Evolutionary conservation across 1,140 invertebrate species (phyloP).

Genomic region (Aradophagus sp.): DNA sequence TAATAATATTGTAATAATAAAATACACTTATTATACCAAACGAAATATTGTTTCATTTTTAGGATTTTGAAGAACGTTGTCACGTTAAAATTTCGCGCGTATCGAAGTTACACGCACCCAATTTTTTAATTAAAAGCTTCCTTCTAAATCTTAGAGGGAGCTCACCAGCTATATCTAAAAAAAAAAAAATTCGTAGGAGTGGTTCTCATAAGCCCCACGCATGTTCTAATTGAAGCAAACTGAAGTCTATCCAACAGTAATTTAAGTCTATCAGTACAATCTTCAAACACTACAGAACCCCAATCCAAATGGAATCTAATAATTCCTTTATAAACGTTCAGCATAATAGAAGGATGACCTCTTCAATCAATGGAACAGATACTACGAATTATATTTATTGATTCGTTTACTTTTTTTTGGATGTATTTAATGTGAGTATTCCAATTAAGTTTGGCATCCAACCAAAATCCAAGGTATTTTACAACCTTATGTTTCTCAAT

Average conservation of each 20-base stretch:
- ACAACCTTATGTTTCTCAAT: background rate
- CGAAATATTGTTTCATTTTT: too few species aligned
- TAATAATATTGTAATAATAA: too few species aligned
- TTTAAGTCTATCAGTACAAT: background rate
- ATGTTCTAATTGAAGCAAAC: background rate
- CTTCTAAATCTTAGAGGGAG: background rate
- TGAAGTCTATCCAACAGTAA: background rate
- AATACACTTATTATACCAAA: too few species aligned
- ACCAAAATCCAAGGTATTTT: constrained; percentile 1
- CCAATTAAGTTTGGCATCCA: constrained; percentile 7
- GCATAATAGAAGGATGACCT: background rate
- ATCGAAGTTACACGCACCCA: too few species aligned
- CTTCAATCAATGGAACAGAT: background rate
- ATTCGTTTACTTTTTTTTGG: background rate
- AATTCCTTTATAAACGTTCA: constrained; percentile 8
- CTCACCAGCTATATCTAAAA: background rate
- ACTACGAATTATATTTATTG: background rate
- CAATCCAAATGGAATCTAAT: constrained; percentile 9
- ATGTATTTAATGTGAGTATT: constrained; percentile 3
- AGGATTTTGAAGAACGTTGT: too few species aligned
- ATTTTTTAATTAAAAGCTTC: background rate
- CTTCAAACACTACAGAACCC: background rate
- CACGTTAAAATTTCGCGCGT: too few species aligned
- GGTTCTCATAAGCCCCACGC: background rate
- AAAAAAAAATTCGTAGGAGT: background rate